Evolutionary conservation across 2,888 invertebrate genomes (phyloP).

Genomic region (Entomobrya proxima): DNA sequence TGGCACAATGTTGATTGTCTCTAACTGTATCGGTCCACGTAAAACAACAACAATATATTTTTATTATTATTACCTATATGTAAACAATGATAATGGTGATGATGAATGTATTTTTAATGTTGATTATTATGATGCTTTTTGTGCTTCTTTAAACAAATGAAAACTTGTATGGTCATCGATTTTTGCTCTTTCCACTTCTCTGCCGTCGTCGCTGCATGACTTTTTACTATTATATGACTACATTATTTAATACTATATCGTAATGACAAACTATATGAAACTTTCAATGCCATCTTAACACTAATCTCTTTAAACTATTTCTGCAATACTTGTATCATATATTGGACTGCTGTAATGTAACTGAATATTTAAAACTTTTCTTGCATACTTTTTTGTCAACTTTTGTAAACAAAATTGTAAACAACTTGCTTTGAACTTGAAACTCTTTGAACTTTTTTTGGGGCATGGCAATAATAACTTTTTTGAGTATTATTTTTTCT

Average conservation of each 20-base stretch:
- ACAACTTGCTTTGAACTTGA: background rate
- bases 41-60: too few relatives aligned
- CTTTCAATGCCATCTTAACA: background rate
- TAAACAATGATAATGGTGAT: background rate
- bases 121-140: background rate
- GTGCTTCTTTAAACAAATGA: background rate
- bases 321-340: background rate
- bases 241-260: background rate
- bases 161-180: background rate
- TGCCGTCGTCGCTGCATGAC: slow-evolving; percentile 21
- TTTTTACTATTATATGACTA: too few relatives aligned
- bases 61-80: background rate
- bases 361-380: too few relatives aligned
- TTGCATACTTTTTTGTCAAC: too few relatives aligned
- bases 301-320: background rate
- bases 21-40: background rate
- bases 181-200: background rate
- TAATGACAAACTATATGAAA: background rate
- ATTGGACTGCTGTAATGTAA: slow-evolving; percentile 9
- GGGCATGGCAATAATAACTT: background rate
- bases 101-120: background rate
- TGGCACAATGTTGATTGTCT: background rate
- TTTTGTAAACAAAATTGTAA: background rate
- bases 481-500: background rate
- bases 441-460: background rate